Conservation (phyloP, 2,113 vertebrate species). For the Corythornis vintsioides region DNA sequence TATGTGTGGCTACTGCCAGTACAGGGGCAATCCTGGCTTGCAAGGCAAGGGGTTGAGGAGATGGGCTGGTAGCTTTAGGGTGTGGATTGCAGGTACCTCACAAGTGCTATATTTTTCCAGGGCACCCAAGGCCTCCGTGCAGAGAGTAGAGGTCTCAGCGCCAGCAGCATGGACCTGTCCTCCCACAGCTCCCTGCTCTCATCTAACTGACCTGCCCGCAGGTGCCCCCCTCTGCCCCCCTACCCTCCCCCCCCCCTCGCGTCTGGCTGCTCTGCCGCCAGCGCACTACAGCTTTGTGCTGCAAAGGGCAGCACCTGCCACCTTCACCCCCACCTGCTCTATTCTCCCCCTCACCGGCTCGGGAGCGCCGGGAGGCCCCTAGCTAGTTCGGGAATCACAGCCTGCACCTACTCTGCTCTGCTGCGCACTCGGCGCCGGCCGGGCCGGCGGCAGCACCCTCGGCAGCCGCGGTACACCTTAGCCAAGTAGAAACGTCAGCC, state of each 20-base stretch:
- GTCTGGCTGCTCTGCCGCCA: not conserved
- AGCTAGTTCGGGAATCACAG: no score
- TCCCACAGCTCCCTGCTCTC: constrained; percentile 71
- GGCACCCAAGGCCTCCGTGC: constrained; percentile 60
- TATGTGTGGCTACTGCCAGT: rapidly evolving
- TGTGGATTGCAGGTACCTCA: not conserved
- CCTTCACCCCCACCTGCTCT: not conserved
- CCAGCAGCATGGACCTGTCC: constrained; percentile 73
- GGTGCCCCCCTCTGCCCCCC: not conserved
- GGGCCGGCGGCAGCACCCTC: no score
- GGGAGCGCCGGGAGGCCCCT: no score
- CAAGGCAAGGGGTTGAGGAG: not conserved
- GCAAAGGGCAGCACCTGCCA: not conserved
- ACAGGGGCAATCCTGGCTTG: rapidly evolving
- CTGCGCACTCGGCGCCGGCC: no score
- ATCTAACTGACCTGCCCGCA: constrained; percentile 35
- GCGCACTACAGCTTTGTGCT: not conserved
- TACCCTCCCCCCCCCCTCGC: not conserved
- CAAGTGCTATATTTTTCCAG: not conserved
- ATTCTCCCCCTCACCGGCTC: not conserved
- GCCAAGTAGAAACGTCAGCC: no score
- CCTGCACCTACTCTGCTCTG: no score
- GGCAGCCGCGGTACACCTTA: no score
- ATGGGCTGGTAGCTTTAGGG: not conserved
- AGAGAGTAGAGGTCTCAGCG: constrained; percentile 65